phyloP scores from a whole-genome alignment of 2,888 invertebrate species.

The Piscicola geometra region DNA sequence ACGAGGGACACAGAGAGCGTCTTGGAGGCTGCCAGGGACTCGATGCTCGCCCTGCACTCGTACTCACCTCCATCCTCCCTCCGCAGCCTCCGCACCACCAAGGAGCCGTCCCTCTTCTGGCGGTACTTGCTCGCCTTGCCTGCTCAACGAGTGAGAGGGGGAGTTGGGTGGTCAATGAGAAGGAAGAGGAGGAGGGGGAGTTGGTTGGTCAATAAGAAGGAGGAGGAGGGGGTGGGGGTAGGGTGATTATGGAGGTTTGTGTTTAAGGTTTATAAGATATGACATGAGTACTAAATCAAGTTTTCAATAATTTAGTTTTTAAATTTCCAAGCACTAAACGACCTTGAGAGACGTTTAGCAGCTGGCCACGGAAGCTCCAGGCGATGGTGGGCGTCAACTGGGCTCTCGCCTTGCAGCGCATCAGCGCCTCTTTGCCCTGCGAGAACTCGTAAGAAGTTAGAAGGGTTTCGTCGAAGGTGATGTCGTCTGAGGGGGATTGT shows the following conservation, averaged over 20 bases:
- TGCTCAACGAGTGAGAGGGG: background rate
- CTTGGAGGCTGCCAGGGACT: background rate
- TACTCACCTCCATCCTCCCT: background rate
- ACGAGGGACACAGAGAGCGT: background rate
- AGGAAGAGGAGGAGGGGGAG: no score
- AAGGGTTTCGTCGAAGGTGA: background rate
- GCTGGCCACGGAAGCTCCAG: background rate
- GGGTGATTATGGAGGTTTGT: no score
- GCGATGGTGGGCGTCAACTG: background rate
- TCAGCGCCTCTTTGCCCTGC: background rate
- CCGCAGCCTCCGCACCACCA: background rate
- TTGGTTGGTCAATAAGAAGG: no score
- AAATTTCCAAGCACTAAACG: no score
- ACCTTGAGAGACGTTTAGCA: no score
- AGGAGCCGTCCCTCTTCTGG: background rate
- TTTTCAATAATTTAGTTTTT: no score
- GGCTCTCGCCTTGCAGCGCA: background rate
- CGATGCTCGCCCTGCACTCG: background rate
- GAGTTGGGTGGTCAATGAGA: no score
- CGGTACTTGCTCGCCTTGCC: conserved; percentile 1
- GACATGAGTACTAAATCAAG: no score
- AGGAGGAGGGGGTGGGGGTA: no score
- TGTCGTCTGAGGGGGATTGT: background rate
- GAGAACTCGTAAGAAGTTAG: background rate
- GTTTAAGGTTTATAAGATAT: no score